Evolutionary conservation across 23 tunicate species (phyloP), one percentile per base, ranked within the genome.

Genomic region (Halocynthia aurantium): DNA sequence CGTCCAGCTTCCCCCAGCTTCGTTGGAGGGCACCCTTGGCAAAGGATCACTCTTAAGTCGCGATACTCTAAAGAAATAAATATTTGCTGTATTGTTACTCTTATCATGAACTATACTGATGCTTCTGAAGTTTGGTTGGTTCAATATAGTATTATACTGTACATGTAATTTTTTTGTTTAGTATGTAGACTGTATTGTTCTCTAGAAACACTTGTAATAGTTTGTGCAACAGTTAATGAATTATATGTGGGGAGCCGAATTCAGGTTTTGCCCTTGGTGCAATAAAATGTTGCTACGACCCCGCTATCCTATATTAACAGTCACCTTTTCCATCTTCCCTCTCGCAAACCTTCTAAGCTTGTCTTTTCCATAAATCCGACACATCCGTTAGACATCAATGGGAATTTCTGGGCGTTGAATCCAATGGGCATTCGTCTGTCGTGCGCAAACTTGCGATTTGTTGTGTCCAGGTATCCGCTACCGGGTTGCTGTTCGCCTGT

Each of bases 261-360:
- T 31, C 44, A 31, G 44, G 44, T 31, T 31, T 4, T 31, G 44
- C 44, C 44, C 44, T 31, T 4, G 4, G 44, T 4, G 44, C 44
- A 31, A 31, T 31, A 31, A 31, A 31, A 31, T 1, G 44, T 31
- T 31, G 44, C 44, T 31, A 31, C 44, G 44, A 31, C 44, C 44
- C 44, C 4, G 44, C 44, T 31, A 31, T 31, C 44, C 4, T 31
- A 31, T 0, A 31, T 31, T 31, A 31, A 31, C 2, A 31, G 44
- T 17, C 57, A 90, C 97, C 97, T 81, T 81, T 90, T 81, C 97
- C 97, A 90, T 64, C 78, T 81, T 71, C 97, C 97, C 8, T 90
- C 86, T 70, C 90, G 81, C 6, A 90, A 58, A 4, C 97, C 86
- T 22, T 90, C 97, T 20, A 85, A 65, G 7, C 50, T 62, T 40